Evolutionary conservation across 2,888 invertebrate species (phyloP), one percentile per base, ranked within the genome.

Genomic region (Yponomeuta plumbellus): DNA sequence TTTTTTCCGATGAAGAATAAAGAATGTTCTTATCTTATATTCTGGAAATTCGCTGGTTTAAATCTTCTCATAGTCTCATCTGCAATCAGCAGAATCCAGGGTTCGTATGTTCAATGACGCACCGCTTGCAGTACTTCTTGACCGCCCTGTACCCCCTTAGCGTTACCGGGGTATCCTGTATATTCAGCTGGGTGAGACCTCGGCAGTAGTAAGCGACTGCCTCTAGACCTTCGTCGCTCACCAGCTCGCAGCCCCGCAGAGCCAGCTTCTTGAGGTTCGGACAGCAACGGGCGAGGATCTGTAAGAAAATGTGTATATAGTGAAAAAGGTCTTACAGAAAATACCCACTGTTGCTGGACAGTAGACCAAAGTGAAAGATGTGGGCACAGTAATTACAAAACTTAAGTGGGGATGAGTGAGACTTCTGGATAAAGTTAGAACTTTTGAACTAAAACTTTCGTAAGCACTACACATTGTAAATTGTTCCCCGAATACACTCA

Each of bases 101-200:
- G 86, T 98, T 98, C 2, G 98, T 98, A 80, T 98, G 98, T 81
- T 98, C 98, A 71, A 98, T 98, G 71, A 98, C 95, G 85, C 98
- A 98, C 75, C 96, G 89, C 77, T 97, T 96, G 86, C 98, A 98
- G 80, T 96, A 97, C 80, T 96, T 96, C 84, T 97, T 97, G 61
- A 98, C 97, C 6, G 97, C 97, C 74, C 97, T 91, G 81, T 98
- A 98, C 0, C 97, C 97, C 73, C 97, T 94, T 61, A 97, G 88
- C 5, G 97, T 96, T 72, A 98, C 95, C 68, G 97, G 96, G 69
- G 98, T 98, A 83, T 98, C 98, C 78, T 98, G 97, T 70, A 98
- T 97, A 81, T 98, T 98, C 11, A 98, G 92, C 79, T 98, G 98
- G 67, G 97, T 97, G 57, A 98, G 89, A 0, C 97, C 97, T 59